Conservation (phyloP, 2,797 vertebrate genomes). For the Acomys russatus region DNA sequence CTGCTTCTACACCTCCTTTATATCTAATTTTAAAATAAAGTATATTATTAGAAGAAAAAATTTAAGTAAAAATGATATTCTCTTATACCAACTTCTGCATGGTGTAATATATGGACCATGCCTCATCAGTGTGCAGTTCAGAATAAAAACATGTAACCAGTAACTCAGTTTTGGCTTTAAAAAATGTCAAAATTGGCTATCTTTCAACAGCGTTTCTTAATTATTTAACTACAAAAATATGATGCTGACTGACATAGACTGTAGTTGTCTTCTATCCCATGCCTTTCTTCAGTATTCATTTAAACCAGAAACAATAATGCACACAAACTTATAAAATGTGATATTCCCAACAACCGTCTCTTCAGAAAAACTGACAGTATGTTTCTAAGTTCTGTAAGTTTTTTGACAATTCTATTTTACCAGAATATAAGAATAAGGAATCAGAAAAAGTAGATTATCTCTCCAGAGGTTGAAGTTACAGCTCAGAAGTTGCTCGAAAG, state of each 20-base stretch:
- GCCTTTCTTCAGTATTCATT: background rate
- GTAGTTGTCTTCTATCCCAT: background rate
- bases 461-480: constrained; percentile 42
- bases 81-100: background rate
- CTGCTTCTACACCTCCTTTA: background rate
- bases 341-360: background rate
- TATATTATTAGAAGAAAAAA: background rate
- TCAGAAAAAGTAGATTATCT: constrained; percentile 21
- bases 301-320: constrained; percentile 1
- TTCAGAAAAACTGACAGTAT: constrained; percentile 8
- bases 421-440: constrained; percentile 52
- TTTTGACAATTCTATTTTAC: constrained; percentile 60
- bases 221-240: background rate
- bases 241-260: background rate
- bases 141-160: background rate
- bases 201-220: background rate
- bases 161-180: constrained; percentile 35
- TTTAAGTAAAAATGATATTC: background rate
- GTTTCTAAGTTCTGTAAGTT: background rate
- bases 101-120: background rate
- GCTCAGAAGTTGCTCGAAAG: background rate
- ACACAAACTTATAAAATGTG: constrained; percentile 3
- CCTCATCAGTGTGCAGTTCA: no score
- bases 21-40: background rate
- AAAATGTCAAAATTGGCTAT: background rate